Percentiles rank a stretch among this genome's conserved stretches.
These are phyloP conservation scores for Actinernus sp. DNA, from an alignment of 92 coral and sea anemone species.

Conservation along the genomic window DNA sequence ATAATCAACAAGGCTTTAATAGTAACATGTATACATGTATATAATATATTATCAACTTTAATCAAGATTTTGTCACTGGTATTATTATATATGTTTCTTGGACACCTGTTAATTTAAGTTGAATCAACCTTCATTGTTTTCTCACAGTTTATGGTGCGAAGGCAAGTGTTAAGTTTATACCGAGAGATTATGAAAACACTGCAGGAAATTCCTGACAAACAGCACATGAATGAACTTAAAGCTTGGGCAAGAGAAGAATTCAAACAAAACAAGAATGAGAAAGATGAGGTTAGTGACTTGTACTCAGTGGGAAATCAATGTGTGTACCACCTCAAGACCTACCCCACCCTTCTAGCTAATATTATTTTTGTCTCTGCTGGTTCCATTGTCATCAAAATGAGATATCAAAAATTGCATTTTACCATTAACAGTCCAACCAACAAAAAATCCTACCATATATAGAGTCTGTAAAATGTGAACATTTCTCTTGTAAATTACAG, in stretches of 20 bases:
- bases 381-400: constrained; percentile 34
- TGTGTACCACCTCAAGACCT: not conserved
- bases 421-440: too few relatives aligned
- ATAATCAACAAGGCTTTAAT: too few relatives aligned
- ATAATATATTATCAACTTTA: too few relatives aligned
- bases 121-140: not conserved
- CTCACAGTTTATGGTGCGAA: constrained; percentile 73
- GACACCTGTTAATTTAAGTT: not conserved
- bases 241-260: constrained; percentile 88
- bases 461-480: too few relatives aligned
- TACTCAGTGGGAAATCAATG: not conserved
- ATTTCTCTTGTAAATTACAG: too few relatives aligned
- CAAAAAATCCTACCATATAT: too few relatives aligned
- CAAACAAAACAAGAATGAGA: constrained; percentile 72
- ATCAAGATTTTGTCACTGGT: too few relatives aligned
- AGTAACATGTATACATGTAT: too few relatives aligned
- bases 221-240: constrained; percentile 67
- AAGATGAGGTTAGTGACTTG: constrained; percentile 62
- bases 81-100: too few relatives aligned
- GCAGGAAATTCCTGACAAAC: constrained; percentile 55
- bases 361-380: not conserved
- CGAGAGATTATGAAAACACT: constrained; percentile 79
- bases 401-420: not conserved
- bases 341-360: not conserved
- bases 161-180: constrained; percentile 73